Percentiles rank a stretch among this genome's conserved stretches.
Evolutionary conservation across 2,888 invertebrate species (phyloP).

Genomic region (Globia sparganii): DNA sequence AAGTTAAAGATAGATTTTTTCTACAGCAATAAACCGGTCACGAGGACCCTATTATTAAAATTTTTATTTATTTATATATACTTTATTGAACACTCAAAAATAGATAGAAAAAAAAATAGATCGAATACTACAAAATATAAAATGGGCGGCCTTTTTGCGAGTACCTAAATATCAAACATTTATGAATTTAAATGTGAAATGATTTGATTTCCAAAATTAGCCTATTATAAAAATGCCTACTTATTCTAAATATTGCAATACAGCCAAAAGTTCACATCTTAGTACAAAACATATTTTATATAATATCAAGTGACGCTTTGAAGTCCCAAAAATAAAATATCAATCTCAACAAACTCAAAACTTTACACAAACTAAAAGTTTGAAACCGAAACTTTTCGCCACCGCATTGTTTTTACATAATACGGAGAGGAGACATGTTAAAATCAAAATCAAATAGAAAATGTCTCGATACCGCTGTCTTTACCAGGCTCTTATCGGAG

Average conservation of each 20-base stretch:
- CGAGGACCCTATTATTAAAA: not conserved
- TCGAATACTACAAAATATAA: too few relatives aligned
- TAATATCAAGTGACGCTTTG: conserved; percentile 9
- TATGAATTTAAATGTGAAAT: not conserved
- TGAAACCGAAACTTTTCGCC: conserved; percentile 34
- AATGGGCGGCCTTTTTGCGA: too few relatives aligned
- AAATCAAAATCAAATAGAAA: conserved; percentile 74
- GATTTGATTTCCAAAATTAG: too few relatives aligned
- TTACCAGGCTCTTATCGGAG: conserved; percentile 83
- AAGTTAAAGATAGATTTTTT: not conserved
- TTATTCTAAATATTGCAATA: not conserved
- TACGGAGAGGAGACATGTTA: conserved; percentile 68
- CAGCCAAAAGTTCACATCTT: conserved; percentile 5
- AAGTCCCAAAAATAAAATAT: conserved; percentile 43
- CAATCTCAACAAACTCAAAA: conserved; percentile 32
- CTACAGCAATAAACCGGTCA: not conserved
- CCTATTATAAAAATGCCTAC: too few relatives aligned
- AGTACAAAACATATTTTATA: not conserved
- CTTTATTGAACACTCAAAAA: too few relatives aligned
- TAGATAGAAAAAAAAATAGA: too few relatives aligned
- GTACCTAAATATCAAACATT: not conserved
- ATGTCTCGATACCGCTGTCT: conserved; percentile 79
- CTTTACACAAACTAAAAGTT: conserved; percentile 51
- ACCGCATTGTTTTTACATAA: conserved; percentile 58
- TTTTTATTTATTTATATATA: not conserved